A percentile compares a stretch with the other conserved stretches of the same genome.
These are phyloP conservation scores for Drosophila murphyi DNA, from an alignment of 1,140 invertebrate genomes.

Conservation along the genomic window DNA sequence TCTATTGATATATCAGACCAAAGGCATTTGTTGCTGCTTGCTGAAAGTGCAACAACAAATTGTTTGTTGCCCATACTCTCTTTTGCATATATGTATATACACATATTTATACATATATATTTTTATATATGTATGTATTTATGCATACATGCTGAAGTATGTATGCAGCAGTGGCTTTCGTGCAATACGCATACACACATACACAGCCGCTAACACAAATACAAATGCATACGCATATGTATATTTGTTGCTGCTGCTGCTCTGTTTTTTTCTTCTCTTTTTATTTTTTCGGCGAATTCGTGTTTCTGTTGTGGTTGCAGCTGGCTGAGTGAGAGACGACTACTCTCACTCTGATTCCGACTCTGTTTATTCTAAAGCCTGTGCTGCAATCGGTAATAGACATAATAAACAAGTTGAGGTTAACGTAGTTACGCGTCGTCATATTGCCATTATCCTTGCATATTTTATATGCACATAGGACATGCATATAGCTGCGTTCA, in stretches of 20 bases:
- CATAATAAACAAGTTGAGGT: slow-evolving; percentile 40
- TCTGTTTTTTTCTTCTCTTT: slow-evolving; percentile 12
- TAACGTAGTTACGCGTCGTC: slow-evolving; percentile 7
- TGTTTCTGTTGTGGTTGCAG: slow-evolving; percentile 44
- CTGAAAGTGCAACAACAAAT: slow-evolving; percentile 40
- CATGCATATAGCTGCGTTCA: no score
- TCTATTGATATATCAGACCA: slow-evolving; percentile 13
- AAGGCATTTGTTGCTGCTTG: slow-evolving; percentile 43
- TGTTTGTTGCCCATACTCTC: slow-evolving; percentile 21
- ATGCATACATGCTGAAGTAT: not conserved
- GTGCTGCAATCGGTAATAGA: slow-evolving; percentile 18
- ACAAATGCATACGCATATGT: slow-evolving; percentile 6
- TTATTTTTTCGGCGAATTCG: slow-evolving; percentile 41
- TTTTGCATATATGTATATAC: not conserved
- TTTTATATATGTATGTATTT: not conserved
- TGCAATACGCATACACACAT: slow-evolving; percentile 18
- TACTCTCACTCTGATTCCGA: slow-evolving; percentile 7
- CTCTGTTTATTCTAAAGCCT: slow-evolving; percentile 38
- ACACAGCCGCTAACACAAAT: not conserved
- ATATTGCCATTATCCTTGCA: not conserved
- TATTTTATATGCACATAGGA: not conserved
- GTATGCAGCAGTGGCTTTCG: slow-evolving; percentile 29
- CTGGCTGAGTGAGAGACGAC: slow-evolving; percentile 29
- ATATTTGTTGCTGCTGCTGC: slow-evolving; percentile 42
- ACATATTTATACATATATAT: not conserved